Conservation (phyloP, 2,797 vertebrate genomes). For the Tolypeutes matacus region DNA sequence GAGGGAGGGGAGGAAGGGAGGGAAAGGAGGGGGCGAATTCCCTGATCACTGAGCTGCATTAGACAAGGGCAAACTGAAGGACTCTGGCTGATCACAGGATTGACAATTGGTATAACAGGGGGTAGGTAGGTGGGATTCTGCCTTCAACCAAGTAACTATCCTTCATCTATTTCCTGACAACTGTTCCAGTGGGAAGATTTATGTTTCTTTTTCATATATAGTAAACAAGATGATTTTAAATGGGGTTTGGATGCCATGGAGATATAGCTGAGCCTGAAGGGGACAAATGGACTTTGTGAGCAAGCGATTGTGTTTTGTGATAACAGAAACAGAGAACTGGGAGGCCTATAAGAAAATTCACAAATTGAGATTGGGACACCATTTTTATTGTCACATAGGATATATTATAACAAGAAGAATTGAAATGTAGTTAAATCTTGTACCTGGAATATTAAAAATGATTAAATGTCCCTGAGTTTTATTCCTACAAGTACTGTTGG, state of each 20-base stretch:
- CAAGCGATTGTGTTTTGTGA: conserved; percentile 48
- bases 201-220: conserved; percentile 51
- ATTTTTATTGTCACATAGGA: neutral
- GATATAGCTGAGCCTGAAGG: conserved; percentile 14
- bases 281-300: neutral
- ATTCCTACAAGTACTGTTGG: neutral
- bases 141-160: conserved; percentile 56
- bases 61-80: conserved; percentile 79
- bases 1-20: neutral
- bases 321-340: neutral
- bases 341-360: neutral
- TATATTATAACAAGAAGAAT: neutral
- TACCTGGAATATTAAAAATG: neutral
- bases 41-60: conserved; percentile 46
- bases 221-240: conserved; percentile 58
- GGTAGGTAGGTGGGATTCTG: neutral
- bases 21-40: neutral
- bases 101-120: neutral
- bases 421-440: conserved; percentile 20
- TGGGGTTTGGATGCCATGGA: neutral
- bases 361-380: neutral
- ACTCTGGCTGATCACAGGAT: conserved; percentile 52
- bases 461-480: conserved; percentile 34
- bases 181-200: conserved; percentile 56
- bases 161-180: conserved; percentile 52